phyloP scores from a whole-genome alignment of 2,888 invertebrate species.

The Diachrysia chrysitis region DNA sequence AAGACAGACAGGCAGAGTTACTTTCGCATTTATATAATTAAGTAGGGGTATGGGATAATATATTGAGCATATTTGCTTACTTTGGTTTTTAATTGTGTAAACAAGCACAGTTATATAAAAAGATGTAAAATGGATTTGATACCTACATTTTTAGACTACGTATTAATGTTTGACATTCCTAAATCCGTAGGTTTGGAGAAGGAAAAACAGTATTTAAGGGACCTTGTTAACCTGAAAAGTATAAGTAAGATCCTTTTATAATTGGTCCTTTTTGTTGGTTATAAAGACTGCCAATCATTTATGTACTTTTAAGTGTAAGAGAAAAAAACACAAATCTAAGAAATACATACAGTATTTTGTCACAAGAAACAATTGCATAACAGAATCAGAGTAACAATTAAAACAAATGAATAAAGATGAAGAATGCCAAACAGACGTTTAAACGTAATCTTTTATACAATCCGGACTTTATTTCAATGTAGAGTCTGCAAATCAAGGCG shows the following conservation, averaged over 20 bases:
- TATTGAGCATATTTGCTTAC: too few species aligned
- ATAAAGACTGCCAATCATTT: background rate
- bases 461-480: conserved; percentile 33
- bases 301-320: background rate
- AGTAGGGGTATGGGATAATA: too few species aligned
- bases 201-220: background rate
- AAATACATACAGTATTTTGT: background rate
- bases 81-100: too few species aligned
- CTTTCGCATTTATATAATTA: too few species aligned
- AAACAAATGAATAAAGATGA: background rate
- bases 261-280: background rate
- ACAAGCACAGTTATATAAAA: too few species aligned
- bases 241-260: background rate
- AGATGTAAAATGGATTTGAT: too few species aligned
- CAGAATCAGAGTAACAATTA: background rate
- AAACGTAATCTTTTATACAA: conserved; percentile 15
- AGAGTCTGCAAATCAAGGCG: conserved; percentile 24
- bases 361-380: background rate
- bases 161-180: background rate
- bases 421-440: conserved; percentile 6
- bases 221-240: background rate
- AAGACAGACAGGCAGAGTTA: too few species aligned
- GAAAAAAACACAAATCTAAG: too few species aligned
- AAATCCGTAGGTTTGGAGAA: background rate
- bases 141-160: background rate